Percentiles rank a stretch among this genome's conserved stretches.
Evolutionary conservation across 2,888 invertebrate species (phyloP).

Genomic region (Lasioglossum pauxillum): DNA sequence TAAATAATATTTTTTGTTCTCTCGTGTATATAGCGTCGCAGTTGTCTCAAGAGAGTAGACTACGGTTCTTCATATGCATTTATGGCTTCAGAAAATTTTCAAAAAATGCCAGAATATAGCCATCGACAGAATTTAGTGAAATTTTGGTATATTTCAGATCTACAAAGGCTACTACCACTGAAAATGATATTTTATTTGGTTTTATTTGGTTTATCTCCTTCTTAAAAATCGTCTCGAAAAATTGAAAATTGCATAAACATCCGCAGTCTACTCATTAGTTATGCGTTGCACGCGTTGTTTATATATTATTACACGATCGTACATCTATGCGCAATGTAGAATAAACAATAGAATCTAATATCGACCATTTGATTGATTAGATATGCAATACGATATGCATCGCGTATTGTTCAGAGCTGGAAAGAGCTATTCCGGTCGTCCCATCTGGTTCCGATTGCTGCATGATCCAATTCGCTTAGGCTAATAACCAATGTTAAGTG

Average conservation of each 20-base stretch:
- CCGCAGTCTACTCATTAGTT: neutral
- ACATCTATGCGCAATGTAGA: neutral
- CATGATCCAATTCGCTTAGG: neutral
- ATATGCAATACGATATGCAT: neutral
- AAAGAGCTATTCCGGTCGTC: neutral
- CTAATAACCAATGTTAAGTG: neutral
- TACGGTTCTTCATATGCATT: no score
- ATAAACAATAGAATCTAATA: conserved; percentile 8
- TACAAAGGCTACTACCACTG: no score
- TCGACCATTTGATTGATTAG: conserved; percentile 14
- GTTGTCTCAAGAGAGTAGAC: neutral
- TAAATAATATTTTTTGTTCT: conserved; percentile 1
- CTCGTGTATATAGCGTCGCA: neutral
- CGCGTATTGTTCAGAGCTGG: neutral
- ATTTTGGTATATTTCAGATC: no score
- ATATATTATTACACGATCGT: neutral
- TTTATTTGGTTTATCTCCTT: no score
- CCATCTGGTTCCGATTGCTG: neutral
- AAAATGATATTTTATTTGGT: no score
- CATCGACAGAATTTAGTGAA: no score
- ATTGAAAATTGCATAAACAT: no score
- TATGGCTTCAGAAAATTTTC: no score
- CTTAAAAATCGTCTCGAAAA: no score
- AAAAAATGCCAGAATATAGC: no score
- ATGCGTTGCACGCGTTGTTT: neutral